These are phyloP conservation scores for Penaeus indicus DNA, from an alignment of 1,140 invertebrate genomes.

Conservation along the genomic window DNA sequence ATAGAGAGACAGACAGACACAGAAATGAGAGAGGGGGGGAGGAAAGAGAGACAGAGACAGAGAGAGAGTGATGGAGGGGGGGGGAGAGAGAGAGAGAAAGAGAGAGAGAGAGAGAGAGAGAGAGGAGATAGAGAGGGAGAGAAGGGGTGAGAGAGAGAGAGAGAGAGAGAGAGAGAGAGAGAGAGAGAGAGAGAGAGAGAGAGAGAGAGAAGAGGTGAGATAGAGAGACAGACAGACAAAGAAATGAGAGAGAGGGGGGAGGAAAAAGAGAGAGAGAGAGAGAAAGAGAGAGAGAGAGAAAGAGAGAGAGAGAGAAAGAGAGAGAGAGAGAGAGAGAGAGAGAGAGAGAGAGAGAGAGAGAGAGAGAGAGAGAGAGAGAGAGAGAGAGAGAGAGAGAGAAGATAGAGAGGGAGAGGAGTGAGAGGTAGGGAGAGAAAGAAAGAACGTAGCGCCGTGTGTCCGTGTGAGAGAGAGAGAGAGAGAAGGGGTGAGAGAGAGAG, in stretches of 20 bases:
- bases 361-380: not conserved
- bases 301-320: not conserved
- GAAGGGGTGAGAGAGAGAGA: not conserved
- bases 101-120: not conserved
- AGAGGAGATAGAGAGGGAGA: not conserved
- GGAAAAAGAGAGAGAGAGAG: not conserved
- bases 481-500: not conserved
- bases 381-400: not conserved
- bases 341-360: not conserved
- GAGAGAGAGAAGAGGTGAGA: not conserved
- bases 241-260: not conserved
- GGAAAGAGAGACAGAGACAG: too few species aligned
- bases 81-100: not conserved
- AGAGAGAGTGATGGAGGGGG: too few species aligned
- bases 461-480: not conserved
- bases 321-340: not conserved
- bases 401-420: not conserved
- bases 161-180: not conserved
- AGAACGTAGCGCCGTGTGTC: too few species aligned
- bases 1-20: too few species aligned
- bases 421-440: not conserved
- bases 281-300: too few species aligned
- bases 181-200: conserved; percentile 15
- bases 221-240: not conserved
- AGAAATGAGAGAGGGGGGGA: too few species aligned